Evolutionary conservation across 1,140 invertebrate genomes (phyloP).

Genomic region (Aradophagus sp.): DNA sequence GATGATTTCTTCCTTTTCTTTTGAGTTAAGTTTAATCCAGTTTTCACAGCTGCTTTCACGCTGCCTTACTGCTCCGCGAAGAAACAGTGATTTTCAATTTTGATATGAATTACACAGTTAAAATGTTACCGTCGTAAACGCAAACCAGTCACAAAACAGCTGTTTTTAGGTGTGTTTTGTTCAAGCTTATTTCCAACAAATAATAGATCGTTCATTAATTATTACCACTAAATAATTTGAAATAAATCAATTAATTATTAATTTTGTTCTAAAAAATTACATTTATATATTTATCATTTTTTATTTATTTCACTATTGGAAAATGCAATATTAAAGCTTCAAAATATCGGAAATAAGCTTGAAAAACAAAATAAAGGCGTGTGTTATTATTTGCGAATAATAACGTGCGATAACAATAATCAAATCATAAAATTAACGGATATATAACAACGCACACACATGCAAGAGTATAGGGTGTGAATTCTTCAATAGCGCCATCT

Average conservation of each 20-base stretch:
- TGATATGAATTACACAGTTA: constrained; percentile 1
- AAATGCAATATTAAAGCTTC: too few relatives aligned
- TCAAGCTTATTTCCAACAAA: too few relatives aligned
- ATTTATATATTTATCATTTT: too few relatives aligned
- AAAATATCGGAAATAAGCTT: constrained; percentile 15
- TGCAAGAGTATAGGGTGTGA: constrained; percentile 8
- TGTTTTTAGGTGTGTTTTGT: too few relatives aligned
- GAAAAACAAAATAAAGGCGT: background rate
- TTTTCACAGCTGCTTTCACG: constrained; percentile 6
- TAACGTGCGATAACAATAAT: constrained; percentile 15
- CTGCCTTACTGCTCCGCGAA: constrained; percentile 28
- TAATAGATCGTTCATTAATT: too few relatives aligned
- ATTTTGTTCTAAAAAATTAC: too few relatives aligned
- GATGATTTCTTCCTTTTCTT: constrained; percentile 6
- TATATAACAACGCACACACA: constrained; percentile 30
- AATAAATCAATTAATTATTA: too few relatives aligned
- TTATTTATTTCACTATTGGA: too few relatives aligned
- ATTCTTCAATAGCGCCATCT: too few relatives aligned
- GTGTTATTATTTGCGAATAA: too few relatives aligned
- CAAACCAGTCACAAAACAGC: constrained; percentile 26
- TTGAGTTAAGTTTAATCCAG: constrained; percentile 4
- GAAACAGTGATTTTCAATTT: constrained; percentile 43
- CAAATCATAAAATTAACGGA: constrained; percentile 13
- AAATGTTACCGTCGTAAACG: constrained; percentile 9
- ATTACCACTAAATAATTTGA: too few relatives aligned